Evolutionary conservation across 2,113 vertebrate genomes (phyloP).

Genomic region (Seriola quinqueradiata): DNA sequence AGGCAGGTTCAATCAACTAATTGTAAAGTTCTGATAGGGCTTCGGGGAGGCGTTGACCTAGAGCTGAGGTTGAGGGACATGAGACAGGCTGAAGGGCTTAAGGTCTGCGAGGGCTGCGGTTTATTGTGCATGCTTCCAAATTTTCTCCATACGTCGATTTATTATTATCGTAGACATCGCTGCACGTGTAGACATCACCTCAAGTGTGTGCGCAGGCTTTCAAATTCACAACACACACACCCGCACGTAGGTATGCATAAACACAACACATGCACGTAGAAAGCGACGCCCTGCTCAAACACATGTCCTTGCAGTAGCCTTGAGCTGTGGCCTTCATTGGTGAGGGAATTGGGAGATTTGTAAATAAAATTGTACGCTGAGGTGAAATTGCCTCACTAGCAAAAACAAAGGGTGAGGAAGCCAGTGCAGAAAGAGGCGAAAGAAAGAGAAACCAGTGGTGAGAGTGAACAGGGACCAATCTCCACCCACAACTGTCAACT

Average conservation of each 20-base stretch:
- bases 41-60: conserved; percentile 65
- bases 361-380: conserved; percentile 83
- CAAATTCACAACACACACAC: conserved; percentile 52
- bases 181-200: conserved; percentile 2
- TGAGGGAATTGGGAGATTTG: conserved; percentile 73
- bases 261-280: conserved; percentile 14
- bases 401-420: conserved; percentile 48
- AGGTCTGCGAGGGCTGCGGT: background rate
- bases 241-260: conserved; percentile 24
- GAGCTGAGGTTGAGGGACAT: conserved; percentile 52
- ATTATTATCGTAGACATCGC: conserved; percentile 2
- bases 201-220: background rate
- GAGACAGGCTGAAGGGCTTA: conserved; percentile 16
- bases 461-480: conserved; percentile 41
- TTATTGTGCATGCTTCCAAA: conserved; percentile 6
- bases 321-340: conserved; percentile 72
- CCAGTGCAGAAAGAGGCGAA: conserved; percentile 8
- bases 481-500: conserved; percentile 17
- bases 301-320: conserved; percentile 66
- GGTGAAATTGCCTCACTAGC: conserved; percentile 74
- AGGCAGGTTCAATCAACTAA: conserved; percentile 78
- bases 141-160: background rate
- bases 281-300: conserved; percentile 28
- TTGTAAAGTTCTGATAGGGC: conserved; percentile 73
- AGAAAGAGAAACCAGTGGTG: conserved; percentile 12